phyloP scores from a whole-genome alignment of 2,113 vertebrate genomes.

The Entomyzon cyanotis region DNA sequence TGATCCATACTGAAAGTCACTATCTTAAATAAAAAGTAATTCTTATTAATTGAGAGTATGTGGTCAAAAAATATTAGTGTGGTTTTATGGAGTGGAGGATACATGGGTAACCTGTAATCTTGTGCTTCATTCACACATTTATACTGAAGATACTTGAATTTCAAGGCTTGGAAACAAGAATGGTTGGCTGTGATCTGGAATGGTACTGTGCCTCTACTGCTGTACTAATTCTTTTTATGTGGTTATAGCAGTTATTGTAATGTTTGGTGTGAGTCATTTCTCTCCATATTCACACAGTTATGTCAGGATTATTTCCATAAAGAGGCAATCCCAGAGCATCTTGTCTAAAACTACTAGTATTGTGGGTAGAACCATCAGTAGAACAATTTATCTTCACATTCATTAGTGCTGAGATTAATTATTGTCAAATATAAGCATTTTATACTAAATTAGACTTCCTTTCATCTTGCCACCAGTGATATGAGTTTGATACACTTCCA shows the following conservation, averaged over 20 bases:
- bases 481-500: rapidly evolving
- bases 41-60: neutral
- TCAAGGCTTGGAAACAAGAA: neutral
- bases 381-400: neutral
- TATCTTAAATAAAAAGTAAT: neutral
- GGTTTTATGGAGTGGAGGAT: neutral
- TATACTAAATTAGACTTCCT: neutral
- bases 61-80: neutral
- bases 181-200: neutral
- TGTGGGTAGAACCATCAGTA: neutral
- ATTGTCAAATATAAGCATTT: neutral
- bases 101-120: neutral
- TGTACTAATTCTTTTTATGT: neutral
- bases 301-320: neutral
- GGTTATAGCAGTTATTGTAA: neutral
- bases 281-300: neutral
- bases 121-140: neutral
- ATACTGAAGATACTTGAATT: neutral
- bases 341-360: neutral
- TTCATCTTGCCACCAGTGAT: neutral
- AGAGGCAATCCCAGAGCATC: neutral
- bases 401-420: neutral
- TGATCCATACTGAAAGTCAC: neutral
- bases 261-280: neutral
- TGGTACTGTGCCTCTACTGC: neutral